Evolutionary conservation across 2,797 vertebrate species (phyloP).

Genomic region (Setipinna tenuifilis): DNA sequence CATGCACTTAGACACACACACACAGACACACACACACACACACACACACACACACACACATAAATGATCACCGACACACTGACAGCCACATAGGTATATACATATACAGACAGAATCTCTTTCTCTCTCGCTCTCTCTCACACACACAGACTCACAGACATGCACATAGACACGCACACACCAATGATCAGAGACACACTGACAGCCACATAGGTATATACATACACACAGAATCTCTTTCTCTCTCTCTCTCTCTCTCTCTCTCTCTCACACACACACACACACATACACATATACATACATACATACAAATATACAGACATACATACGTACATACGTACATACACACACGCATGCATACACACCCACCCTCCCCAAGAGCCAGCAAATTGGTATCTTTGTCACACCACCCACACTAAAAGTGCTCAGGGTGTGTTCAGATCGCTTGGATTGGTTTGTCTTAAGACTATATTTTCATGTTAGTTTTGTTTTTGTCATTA

Average conservation of each 20-base stretch:
- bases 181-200: slow-evolving; percentile 6
- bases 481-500: slow-evolving; percentile 18
- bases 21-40: not conserved
- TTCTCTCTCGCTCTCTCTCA: not conserved
- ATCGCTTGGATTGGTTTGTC: slow-evolving; percentile 25
- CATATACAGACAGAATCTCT: too few species aligned
- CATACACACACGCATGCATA: not conserved
- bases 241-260: too few species aligned
- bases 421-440: slow-evolving; percentile 26
- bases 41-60: slow-evolving; percentile 44
- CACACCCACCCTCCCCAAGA: not conserved
- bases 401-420: slow-evolving; percentile 29
- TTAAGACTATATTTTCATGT: slow-evolving; percentile 4
- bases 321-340: not conserved
- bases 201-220: not conserved
- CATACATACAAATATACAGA: not conserved
- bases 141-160: not conserved
- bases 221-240: too few species aligned
- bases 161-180: slow-evolving; percentile 35
- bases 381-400: not conserved
- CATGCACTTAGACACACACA: not conserved
- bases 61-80: slow-evolving; percentile 4
- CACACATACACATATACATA: not conserved
- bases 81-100: not conserved
- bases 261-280: not conserved